Evolutionary conservation across 2,113 vertebrate species (phyloP), one percentile per base, ranked within the genome.

Genomic region (Rhinolophus ferrumequinum): DNA sequence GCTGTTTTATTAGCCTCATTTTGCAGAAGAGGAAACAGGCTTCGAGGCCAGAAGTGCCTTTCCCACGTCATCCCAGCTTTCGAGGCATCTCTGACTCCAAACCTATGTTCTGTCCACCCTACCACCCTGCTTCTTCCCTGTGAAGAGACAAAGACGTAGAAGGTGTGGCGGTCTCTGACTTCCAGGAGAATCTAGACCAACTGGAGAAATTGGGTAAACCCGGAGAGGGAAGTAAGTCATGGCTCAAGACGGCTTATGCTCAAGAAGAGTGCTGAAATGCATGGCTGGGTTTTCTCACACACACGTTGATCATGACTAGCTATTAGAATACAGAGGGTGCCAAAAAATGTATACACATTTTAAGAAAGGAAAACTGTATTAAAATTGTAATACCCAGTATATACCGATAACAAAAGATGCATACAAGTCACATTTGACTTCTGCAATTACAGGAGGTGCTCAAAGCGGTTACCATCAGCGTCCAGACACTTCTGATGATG

Each of bases 301-400:
- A 8, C 56, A 0, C 0, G 11, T 1, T 24, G 2, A 7, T 21
- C 18, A 4, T 2, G 26, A 35, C 73, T 62, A 1, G 30, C 33
- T 50, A 8, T 47, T 14, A 0, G 9, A 86, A 33, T 62, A 62
- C 0, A 26, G 58, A 50, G 11, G 47, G 47, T 10, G 47, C 47
- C 47, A 50, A 50, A 13, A 50, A 50, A 50, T 44, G 41, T 44
- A 7, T 50, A 50, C 47, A 50, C 47, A 50, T 50, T 50, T 50
- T 50, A 50, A 50, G 47, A 50, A 50, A 50, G 47, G 11, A 50
- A 50, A 50, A 50, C 1, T 50, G 10, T 50, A 50, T 50, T 50
- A 50, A 50, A 50, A 50, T 50, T 50, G 47, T 50, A 50, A 50
- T 50, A 13, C 47, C 1, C 47, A 50, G 13, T 13, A 50, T 50